Evolutionary conservation across 2,113 vertebrate genomes (phyloP), one percentile per base, ranked within the genome.

Genomic region (Toxotes jaculatrix): DNA sequence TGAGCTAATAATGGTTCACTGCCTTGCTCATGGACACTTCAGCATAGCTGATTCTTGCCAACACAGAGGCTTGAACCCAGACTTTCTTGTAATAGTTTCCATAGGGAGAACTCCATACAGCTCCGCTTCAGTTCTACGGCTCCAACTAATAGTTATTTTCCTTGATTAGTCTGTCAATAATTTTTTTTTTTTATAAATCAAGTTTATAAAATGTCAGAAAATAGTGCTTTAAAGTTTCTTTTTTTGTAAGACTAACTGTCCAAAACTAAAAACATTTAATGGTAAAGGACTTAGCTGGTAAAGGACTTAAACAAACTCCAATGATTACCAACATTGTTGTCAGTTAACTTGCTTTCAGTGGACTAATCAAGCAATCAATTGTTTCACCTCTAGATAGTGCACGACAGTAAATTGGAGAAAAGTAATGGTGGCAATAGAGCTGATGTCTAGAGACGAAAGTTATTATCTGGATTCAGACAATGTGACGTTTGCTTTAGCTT

Each of bases 361-460:
- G 19, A 36, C 36, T n/a, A 40, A n/a, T 63, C 36, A 31, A 13
- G 23, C 38, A 42, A 21, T 61, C 7, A 61, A 19, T 51, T 8
- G 0, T 47, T 61, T 27, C 32, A 27, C 21, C 23, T 60, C 45
- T 40, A 36, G 42, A 34, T 21, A 16, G 9, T 21, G 7, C 23
- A 12, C 14, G 14, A 0, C 45, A 8, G 3, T 53, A 32, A 27
- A n/a, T 45, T 55, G 34, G 9, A 71, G 8, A n/a, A 56, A 42
- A 23, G 40, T 14, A 5, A 40, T 1, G 5, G 21, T 55, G 8
- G 23, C 34, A 11, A 16, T 27, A 27, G 62, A 64, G 21, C 17
- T 77, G n/a, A 66, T 73, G 19, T 13, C 63, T 63, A 36, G 17
- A 59, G 21, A 79, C 4, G 45, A 57, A 80, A 73, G 59, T 65